Conservation (phyloP, 2,888 invertebrate species). For the Galerucella pusilla region DNA sequence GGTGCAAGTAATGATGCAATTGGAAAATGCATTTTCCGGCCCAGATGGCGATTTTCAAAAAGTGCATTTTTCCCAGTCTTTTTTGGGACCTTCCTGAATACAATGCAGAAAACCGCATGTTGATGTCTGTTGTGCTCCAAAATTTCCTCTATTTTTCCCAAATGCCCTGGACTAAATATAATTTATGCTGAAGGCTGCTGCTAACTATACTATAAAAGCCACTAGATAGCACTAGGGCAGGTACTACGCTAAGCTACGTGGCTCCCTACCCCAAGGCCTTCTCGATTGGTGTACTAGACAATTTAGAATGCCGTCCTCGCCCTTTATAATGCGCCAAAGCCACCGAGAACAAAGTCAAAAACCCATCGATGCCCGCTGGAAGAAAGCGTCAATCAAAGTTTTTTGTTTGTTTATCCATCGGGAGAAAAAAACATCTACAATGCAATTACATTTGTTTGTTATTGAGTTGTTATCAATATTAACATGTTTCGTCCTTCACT, state of each 20-base stretch:
- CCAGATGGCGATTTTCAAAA: too few species aligned
- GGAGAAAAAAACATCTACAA: slow-evolving; percentile 17
- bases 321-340: slow-evolving; percentile 62
- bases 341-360: slow-evolving; percentile 64
- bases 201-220: slow-evolving; percentile 24
- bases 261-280: slow-evolving; percentile 49
- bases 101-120: too few species aligned
- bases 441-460: background rate
- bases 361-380: slow-evolving; percentile 62
- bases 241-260: slow-evolving; percentile 43
- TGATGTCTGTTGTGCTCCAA: too few species aligned
- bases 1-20: too few species aligned
- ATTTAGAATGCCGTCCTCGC: slow-evolving; percentile 45
- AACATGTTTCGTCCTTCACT: too few species aligned
- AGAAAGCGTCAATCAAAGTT: slow-evolving; percentile 58
- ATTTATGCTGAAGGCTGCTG: slow-evolving; percentile 23
- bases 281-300: slow-evolving; percentile 50
- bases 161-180: too few species aligned
- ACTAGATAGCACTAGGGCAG: slow-evolving; percentile 45
- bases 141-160: too few species aligned
- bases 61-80: too few species aligned
- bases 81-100: too few species aligned
- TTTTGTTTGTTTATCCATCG: slow-evolving; percentile 25
- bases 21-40: too few species aligned
- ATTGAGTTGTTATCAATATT: background rate